Evolutionary conservation across 2,113 vertebrate species (phyloP).

Genomic region (Phrynosoma blainvillii): DNA sequence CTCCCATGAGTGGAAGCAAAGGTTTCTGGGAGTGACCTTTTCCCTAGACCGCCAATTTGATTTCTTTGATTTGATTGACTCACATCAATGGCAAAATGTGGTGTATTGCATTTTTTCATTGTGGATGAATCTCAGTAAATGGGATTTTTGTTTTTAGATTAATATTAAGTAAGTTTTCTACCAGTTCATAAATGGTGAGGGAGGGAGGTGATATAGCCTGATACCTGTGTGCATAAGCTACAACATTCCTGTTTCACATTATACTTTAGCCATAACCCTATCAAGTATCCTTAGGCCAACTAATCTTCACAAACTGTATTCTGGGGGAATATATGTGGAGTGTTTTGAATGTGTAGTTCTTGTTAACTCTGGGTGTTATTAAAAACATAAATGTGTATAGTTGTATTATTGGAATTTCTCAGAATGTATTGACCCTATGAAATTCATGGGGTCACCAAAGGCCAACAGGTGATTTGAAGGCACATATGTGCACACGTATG

Average conservation of each 20-base stretch:
- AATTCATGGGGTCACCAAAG: too few species aligned
- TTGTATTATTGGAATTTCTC: neutral
- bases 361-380: too few species aligned
- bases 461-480: too few species aligned
- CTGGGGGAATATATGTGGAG: neutral
- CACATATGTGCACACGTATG: too few species aligned
- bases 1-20: neutral
- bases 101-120: neutral
- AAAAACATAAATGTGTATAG: neutral
- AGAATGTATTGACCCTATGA: neutral
- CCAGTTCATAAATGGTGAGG: neutral
- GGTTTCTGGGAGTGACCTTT: neutral
- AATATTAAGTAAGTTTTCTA: neutral
- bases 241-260: neutral
- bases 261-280: neutral
- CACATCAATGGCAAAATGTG: neutral
- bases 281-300: neutral
- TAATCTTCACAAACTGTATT: neutral
- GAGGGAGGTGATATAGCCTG: too few species aligned
- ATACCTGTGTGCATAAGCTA: neutral
- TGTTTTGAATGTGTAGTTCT: neutral
- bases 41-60: neutral
- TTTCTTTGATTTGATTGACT: neutral
- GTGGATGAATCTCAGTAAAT: neutral
- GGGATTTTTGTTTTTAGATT: neutral